Evolutionary conservation across 1,140 invertebrate species (phyloP), one percentile per base, ranked within the genome.

Genomic region (Zophobas atratus): DNA sequence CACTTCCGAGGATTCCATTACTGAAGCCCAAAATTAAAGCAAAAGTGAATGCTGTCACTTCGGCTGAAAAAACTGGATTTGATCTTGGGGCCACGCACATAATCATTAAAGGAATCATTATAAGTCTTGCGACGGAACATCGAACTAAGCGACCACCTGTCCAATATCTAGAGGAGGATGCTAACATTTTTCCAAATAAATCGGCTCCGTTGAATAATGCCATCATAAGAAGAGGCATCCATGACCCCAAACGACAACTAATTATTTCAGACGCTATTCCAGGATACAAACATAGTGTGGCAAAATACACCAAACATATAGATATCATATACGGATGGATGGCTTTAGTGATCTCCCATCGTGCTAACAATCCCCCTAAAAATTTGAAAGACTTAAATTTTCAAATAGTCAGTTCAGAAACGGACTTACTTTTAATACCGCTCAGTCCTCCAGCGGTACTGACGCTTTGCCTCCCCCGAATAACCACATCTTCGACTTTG

Each of bases 201-300:
- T 97, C 96, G 55, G 93, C 93, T 0, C 92, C 89, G 83, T 97
- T 97, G 82, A 97, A 97, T 0, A 93, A 89, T 4, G 95, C 92
- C 95, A 98, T 97, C 38, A 98, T 87, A 8, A 97, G 89, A 1
- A 97, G 95, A 0, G 96, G 96, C 95, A 97, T 96, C 96, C 96
- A 97, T 1, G 92, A 92, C 3, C 92, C 91, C 35, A 96, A 91
- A 33, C 90, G 90, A 82, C 95, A 97, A 41, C 94, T 96, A 43
- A 92, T 90, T 41, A 98, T 93, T 87, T 97, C 95, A 0, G 95
- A 95, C 74, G 95, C 92, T 35, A 98, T 96, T 36, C 96, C 96
- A 1, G 96, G 96, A 83, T 97, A 98, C 1, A 97, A 88, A 75
- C 93, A 95, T 0, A 97, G 88, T 0, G 96, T 97, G 0, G 96